Percentiles rank a stretch among this genome's conserved stretches.
Conservation (phyloP, 2,888 invertebrate species). For the Polylopha cassiicola region DNA sequence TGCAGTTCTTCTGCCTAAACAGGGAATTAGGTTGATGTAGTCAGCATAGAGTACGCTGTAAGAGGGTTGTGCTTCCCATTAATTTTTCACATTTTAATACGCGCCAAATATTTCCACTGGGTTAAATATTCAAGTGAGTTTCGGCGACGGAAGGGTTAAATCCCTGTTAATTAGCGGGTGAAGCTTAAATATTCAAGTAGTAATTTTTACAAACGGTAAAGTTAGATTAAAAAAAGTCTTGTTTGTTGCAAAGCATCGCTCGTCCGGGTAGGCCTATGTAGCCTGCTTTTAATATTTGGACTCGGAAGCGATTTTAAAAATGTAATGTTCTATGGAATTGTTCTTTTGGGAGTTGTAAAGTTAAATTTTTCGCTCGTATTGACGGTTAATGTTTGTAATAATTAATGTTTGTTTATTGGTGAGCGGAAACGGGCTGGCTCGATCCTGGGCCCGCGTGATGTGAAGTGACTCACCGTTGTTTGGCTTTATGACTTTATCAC, state of each 20-base stretch:
- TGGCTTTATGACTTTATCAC: slow-evolving; percentile 49
- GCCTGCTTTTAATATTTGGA: slow-evolving; percentile 38
- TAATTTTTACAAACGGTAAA: slow-evolving; percentile 78
- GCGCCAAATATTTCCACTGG: slow-evolving; percentile 73
- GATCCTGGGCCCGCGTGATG: slow-evolving; percentile 26
- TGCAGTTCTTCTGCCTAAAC: too few relatives aligned
- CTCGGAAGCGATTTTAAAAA: slow-evolving; percentile 70
- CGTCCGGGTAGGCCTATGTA: slow-evolving; percentile 69
- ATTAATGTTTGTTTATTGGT: slow-evolving; percentile 67
- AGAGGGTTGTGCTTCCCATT: slow-evolving; percentile 51
- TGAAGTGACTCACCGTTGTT: slow-evolving; percentile 48
- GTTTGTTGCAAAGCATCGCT: slow-evolving; percentile 49
- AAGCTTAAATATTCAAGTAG: slow-evolving; percentile 73
- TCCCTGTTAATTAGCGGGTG: slow-evolving; percentile 74
- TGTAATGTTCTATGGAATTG: slow-evolving; percentile 60
- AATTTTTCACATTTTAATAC: slow-evolving; percentile 77
- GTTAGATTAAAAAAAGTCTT: slow-evolving; percentile 75
- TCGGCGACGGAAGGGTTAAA: slow-evolving; percentile 77
- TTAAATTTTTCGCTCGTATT: slow-evolving; percentile 64
- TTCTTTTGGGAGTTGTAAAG: slow-evolving; percentile 65
- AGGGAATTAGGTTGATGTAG: too few relatives aligned
- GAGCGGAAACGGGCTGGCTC: slow-evolving; percentile 47
- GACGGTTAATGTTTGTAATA: slow-evolving; percentile 59
- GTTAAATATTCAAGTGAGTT: slow-evolving; percentile 70
- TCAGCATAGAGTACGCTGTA: too few relatives aligned